Percentiles rank a stretch among this genome's conserved stretches.
Conservation (phyloP, 1,140 invertebrate species). For the Dinothrombium tinctorium region DNA sequence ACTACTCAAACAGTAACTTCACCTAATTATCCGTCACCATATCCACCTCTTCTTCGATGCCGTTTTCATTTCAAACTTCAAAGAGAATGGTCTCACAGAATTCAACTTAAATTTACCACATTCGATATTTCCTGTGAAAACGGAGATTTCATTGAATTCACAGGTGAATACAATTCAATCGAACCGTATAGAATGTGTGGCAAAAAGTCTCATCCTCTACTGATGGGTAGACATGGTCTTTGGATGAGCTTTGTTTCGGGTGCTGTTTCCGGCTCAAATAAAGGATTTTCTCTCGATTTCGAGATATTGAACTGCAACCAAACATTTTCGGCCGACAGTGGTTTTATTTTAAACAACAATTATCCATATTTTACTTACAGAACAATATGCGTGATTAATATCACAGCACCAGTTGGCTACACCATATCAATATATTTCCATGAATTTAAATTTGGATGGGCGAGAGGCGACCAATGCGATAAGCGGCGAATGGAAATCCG, state of each 20-base stretch:
- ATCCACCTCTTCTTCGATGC: constrained; percentile 30
- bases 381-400: constrained; percentile 32
- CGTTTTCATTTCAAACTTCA: too few relatives aligned
- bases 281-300: constrained; percentile 3
- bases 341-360: constrained; percentile 31
- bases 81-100: too few relatives aligned
- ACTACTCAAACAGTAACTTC: constrained; percentile 26
- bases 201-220: too few relatives aligned
- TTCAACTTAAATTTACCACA: too few relatives aligned
- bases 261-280: too few relatives aligned
- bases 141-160: too few relatives aligned
- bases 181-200: too few relatives aligned
- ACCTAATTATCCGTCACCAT: constrained; percentile 32
- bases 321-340: constrained; percentile 38
- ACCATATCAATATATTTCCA: constrained; percentile 36
- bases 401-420: constrained; percentile 25
- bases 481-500: constrained; percentile 19
- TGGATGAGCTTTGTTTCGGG: too few relatives aligned
- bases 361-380: too few relatives aligned
- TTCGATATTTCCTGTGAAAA: too few relatives aligned
- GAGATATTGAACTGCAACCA: constrained; percentile 31
- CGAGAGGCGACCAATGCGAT: not conserved
- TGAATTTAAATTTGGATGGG: not conserved
- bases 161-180: too few relatives aligned
- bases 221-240: too few relatives aligned